Conservation (phyloP, 2,113 vertebrate genomes). For the Ameiurus melas region DNA sequence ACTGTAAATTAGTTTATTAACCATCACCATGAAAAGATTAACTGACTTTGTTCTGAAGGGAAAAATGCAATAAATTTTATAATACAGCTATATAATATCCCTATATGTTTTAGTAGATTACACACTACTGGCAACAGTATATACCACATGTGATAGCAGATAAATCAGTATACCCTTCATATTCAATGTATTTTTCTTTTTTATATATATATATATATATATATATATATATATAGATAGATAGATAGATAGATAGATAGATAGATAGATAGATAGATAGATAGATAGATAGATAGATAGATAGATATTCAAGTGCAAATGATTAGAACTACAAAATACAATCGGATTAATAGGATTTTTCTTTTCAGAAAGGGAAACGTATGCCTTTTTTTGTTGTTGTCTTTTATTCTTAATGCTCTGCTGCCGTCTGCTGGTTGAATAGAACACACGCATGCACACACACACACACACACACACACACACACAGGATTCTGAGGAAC, state of each 20-base stretch:
- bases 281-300: too few relatives aligned
- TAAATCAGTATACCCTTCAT: not conserved
- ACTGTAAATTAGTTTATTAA: not conserved
- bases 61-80: not conserved
- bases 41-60: not conserved
- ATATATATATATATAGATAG: too few relatives aligned
- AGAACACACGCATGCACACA: not conserved
- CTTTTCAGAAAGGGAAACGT: not conserved
- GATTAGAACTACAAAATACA: not conserved
- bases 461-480: not conserved
- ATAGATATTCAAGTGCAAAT: not conserved
- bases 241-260: too few relatives aligned
- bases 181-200: not conserved
- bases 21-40: not conserved
- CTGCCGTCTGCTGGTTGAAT: slow-evolving; percentile 42
- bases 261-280: too few relatives aligned
- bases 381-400: not conserved
- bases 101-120: not conserved
- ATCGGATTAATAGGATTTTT: not conserved
- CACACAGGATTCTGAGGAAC: not conserved
- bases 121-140: not conserved
- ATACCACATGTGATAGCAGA: not conserved
- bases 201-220: too few relatives aligned
- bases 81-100: not conserved
- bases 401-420: slow-evolving; percentile 30